phyloP scores from a whole-genome alignment of 2,888 invertebrate species.

The Agriopis marginaria region DNA sequence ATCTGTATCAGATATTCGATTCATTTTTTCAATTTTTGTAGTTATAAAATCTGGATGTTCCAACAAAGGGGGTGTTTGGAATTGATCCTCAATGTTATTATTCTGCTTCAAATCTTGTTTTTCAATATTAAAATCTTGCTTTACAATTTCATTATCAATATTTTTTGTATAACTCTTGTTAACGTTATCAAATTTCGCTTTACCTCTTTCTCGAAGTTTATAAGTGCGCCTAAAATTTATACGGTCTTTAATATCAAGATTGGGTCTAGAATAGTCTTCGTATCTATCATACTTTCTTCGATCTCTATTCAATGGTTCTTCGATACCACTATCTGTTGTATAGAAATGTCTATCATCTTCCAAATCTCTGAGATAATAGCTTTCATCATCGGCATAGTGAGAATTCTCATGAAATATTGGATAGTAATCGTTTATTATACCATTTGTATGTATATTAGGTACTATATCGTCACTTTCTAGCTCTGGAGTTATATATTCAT shows the following conservation, averaged over 20 bases:
- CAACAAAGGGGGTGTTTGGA: slow-evolving; percentile 61
- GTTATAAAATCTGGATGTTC: slow-evolving; percentile 70
- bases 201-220: slow-evolving; percentile 21
- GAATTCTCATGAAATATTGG: slow-evolving; percentile 69
- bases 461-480: slow-evolving; percentile 53
- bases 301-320: slow-evolving; percentile 35
- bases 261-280: slow-evolving; percentile 17
- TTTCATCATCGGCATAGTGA: slow-evolving; percentile 57
- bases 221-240: slow-evolving; percentile 23
- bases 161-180: neutral
- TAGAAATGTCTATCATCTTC: slow-evolving; percentile 65
- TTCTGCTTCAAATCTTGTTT: neutral
- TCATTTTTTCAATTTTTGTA: slow-evolving; percentile 56
- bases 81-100: slow-evolving; percentile 50
- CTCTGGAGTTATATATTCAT: slow-evolving; percentile 43
- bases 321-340: slow-evolving; percentile 51
- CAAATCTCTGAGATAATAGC: slow-evolving; percentile 54
- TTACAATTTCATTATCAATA: slow-evolving; percentile 18
- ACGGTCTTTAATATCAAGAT: slow-evolving; percentile 28
- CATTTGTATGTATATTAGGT: slow-evolving; percentile 52
- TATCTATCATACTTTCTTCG: slow-evolving; percentile 37
- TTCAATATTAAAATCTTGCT: slow-evolving; percentile 16
- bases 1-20: neutral
- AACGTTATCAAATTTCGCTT: slow-evolving; percentile 19
- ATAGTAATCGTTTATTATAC: slow-evolving; percentile 69